Conservation (phyloP, 2,888 invertebrate species). For the Euplagia quadripunctaria region DNA sequence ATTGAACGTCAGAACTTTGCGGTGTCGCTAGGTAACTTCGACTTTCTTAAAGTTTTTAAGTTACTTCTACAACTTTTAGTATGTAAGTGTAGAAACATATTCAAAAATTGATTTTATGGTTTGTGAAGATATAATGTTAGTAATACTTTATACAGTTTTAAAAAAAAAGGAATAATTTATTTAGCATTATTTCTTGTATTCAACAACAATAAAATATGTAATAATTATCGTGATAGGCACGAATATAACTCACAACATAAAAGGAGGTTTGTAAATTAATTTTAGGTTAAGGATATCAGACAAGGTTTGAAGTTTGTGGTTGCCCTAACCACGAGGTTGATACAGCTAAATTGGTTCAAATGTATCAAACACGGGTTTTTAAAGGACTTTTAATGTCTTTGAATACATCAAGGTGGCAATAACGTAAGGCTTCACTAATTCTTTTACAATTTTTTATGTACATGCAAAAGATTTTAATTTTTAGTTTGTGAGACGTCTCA, state of each 20-base stretch:
- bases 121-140: too few species aligned
- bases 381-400: conserved; percentile 26
- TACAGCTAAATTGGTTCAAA: conserved; percentile 50
- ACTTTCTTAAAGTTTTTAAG: conserved; percentile 6
- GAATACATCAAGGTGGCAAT: conserved; percentile 32
- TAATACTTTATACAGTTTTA: too few species aligned
- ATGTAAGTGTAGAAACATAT: too few species aligned
- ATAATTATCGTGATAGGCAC: too few species aligned
- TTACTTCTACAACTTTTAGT: background rate
- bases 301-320: conserved; percentile 23
- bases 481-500: background rate
- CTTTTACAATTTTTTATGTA: conserved; percentile 29
- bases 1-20: conserved; percentile 43
- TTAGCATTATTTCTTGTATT: too few species aligned
- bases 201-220: too few species aligned
- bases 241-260: background rate
- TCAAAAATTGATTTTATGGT: too few species aligned
- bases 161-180: too few species aligned
- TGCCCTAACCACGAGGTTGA: conserved; percentile 44
- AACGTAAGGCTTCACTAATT: conserved; percentile 20
- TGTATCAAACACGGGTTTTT: conserved; percentile 44
- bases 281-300: background rate
- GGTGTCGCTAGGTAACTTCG: conserved; percentile 13
- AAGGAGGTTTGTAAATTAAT: background rate
- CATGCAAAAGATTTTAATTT: conserved; percentile 1